Evolutionary conservation across 2,113 vertebrate genomes (phyloP).

Genomic region (Toxotes jaculatrix): DNA sequence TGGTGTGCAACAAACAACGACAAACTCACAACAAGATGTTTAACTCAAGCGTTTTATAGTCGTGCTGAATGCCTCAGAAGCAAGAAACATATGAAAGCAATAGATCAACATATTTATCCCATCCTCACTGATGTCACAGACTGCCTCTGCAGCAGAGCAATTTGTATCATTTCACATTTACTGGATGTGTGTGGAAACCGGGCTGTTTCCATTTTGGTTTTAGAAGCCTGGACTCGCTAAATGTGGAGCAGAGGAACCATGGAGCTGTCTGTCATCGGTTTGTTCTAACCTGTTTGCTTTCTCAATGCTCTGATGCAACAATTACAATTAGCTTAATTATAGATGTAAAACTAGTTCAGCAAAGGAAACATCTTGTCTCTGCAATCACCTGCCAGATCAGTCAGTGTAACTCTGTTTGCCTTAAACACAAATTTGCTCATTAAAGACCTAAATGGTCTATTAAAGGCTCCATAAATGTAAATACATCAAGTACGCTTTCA

Average conservation of each 20-base stretch:
- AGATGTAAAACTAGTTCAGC: not conserved
- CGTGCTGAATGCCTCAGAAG: not conserved
- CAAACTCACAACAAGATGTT: conserved; percentile 17
- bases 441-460: not conserved
- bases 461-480: not conserved
- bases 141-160: not conserved
- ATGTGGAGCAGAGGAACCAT: conserved; percentile 6
- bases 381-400: not conserved
- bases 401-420: not conserved
- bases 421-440: not conserved
- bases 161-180: conserved; percentile 42
- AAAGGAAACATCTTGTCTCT: conserved; percentile 18
- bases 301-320: not conserved
- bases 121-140: not conserved
- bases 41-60: conserved; percentile 1
- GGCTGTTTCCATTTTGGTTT: conserved; percentile 30
- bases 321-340: not conserved
- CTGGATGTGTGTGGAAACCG: conserved; percentile 3
- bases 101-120: conserved; percentile 34
- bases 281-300: not conserved
- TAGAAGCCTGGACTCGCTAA: conserved; percentile 1
- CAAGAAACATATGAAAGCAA: conserved; percentile 43
- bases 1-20: conserved; percentile 12
- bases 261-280: conserved; percentile 12
- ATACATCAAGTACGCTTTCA: not conserved